Percentiles rank a stretch among this genome's conserved stretches.
Evolutionary conservation across 2,888 invertebrate genomes (phyloP).

Genomic region (Drosophila flavopinicola): DNA sequence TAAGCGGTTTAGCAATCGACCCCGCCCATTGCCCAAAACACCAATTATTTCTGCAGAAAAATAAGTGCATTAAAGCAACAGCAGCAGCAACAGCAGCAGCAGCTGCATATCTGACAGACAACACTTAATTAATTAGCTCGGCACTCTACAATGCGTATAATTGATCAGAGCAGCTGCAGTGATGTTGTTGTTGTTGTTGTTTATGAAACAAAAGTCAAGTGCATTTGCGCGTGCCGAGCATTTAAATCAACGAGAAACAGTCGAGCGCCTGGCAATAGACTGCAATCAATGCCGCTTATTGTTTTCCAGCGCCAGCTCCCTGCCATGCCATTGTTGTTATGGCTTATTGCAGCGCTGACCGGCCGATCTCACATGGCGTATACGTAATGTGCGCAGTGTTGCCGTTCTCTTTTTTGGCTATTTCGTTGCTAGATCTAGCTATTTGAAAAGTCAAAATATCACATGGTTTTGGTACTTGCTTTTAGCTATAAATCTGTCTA

Average conservation of each 20-base stretch:
- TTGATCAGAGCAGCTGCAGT: conserved; percentile 38
- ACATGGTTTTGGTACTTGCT: too few relatives aligned
- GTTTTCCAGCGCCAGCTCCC: conserved; percentile 39
- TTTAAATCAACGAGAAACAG: conserved; percentile 49
- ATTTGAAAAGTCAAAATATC: too few relatives aligned
- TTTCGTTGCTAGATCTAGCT: too few relatives aligned
- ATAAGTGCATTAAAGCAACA: conserved; percentile 13
- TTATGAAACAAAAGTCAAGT: conserved; percentile 72
- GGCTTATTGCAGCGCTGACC: conserved; percentile 61
- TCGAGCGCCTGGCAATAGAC: conserved; percentile 38
- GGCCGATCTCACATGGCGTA: conserved; percentile 51
- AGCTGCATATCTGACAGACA: conserved; percentile 17
- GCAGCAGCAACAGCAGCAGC: conserved; percentile 2
- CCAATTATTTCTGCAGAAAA: conserved; percentile 36
- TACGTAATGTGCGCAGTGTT: conserved; percentile 49
- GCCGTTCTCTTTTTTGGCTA: too few relatives aligned
- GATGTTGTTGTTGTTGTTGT: conserved; percentile 31
- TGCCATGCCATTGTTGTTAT: conserved; percentile 69
- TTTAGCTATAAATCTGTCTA: too few relatives aligned
- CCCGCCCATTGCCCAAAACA: conserved; percentile 18
- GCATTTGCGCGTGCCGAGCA: conserved; percentile 60
- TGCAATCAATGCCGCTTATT: conserved; percentile 64
- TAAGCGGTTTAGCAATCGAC: conserved; percentile 49
- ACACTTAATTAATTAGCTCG: conserved; percentile 63
- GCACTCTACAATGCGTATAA: conserved; percentile 47